Evolutionary conservation across 2,888 invertebrate species (phyloP).

Genomic region (Spatulosminthurus flaviceps): DNA sequence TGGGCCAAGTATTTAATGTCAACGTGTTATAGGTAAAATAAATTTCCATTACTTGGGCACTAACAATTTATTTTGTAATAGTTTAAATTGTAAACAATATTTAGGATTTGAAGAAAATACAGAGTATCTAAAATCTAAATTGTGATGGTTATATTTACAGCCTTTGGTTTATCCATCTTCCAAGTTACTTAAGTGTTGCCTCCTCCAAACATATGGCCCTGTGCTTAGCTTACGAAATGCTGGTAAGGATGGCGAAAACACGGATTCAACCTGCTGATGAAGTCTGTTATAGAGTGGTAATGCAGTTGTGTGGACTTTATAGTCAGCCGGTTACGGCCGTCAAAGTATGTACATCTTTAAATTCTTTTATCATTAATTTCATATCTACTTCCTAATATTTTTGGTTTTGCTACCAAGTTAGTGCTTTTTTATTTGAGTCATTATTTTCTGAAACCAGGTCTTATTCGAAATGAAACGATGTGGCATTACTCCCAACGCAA

Average conservation of each 20-base stretch:
- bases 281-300: constrained; percentile 97
- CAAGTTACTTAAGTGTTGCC: constrained; percentile 78
- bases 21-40: constrained; percentile 78
- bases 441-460: no score
- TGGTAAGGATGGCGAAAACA: constrained; percentile 86
- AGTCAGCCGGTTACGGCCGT: constrained; percentile 94
- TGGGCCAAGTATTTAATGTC: constrained; percentile 92
- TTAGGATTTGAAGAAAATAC: no score
- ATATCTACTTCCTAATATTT: no score
- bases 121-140: no score
- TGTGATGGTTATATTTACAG: no score
- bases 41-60: constrained; percentile 5
- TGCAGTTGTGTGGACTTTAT: constrained; percentile 96
- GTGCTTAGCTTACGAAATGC: constrained; percentile 83
- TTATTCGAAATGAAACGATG: constrained; percentile 91
- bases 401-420: background rate
- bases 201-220: constrained; percentile 80
- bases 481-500: constrained; percentile 94
- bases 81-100: no score
- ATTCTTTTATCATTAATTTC: no score
- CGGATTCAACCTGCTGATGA: constrained; percentile 88
- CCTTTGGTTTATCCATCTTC: constrained; percentile 94
- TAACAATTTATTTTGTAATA: no score
- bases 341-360: constrained; percentile 70
- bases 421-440: background rate